Evolutionary conservation across 1,140 invertebrate species (phyloP), one percentile per base, ranked within the genome.

Genomic region (Alviniconcha marisindica): DNA sequence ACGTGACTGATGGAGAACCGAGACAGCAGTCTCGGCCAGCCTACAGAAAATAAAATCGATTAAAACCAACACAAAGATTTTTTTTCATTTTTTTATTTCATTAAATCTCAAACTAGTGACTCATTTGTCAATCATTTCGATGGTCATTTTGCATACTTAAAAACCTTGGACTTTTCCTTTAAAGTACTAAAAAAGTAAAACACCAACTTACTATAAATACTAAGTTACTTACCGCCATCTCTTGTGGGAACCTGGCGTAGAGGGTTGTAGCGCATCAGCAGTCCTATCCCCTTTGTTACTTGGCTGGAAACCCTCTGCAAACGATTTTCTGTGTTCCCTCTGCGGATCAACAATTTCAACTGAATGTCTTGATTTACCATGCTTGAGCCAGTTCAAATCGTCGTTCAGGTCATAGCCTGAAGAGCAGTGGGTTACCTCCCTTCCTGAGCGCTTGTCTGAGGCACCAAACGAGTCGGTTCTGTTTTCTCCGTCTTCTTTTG

Each of bases 371-470:
- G 42, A 1, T 0, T 76, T 76, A 7, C 4, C 42, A n/a, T 76
- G 33, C 73, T 51, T 48, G 44, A 18, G 44, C 44, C 44, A 48
- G 18, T 48, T 48, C 5, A 5, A 48, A 18, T 48, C 28, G n/a
- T 2, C 3, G 36, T 77, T 78, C 54, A 78, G 77, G 77, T n/a
- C 54, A 60, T 54, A 31, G 18, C 77, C 77, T 78, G 77, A 63
- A 78, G 31, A 21, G 18, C 60, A 51, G 21, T 80, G 33, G 60
- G 78, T 80, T 80, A 80, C 36, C 78, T 80, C 78, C 78, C 78
- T 63, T 80, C 31, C 38, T 38, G 69, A 38, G 21, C 31, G 77
- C 44, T 66, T 38, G 31, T 60, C 60, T n/a, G n/a, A n/a, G n/a
- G n/a, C 44, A 44, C 38, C 40, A 31, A 60, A 80, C 40, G 56